Base-by-base conservation (phyloP, 2,888 invertebrate species). In the Noctua janthe region DNA sequence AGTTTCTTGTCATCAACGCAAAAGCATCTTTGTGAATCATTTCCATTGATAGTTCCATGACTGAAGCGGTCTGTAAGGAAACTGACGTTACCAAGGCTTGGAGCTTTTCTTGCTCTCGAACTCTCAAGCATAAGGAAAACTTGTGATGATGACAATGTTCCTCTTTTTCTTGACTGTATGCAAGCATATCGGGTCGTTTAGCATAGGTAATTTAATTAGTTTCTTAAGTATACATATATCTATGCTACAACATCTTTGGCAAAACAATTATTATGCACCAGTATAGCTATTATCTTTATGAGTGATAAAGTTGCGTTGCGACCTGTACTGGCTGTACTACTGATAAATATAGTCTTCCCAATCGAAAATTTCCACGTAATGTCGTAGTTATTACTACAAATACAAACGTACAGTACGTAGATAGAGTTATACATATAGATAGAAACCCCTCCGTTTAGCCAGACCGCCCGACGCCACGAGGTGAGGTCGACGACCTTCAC, bases 391-490 rank as follows among this genome's bases (percentile, higher is more conserved):
- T 62, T 47, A 54, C 47, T 80, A 59, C 7, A 67, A 23, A 56
- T 2, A 71, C 35, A 64, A 15, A 20, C 51, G 77, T 23, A 54
- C 23, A 35, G n/a, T 51, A 74, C 69, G 62, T 78, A 83, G 43
- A 47, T 8, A 69, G 23, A 69, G 23, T 71, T 39, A 47, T 73
- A 67, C 20, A 64, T 66, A 71, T 76, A 80, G 47, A 78, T 71
- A 74, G 75, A 62, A 20, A 70, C 72, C 56, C 80, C 51, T 49
- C 74, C 23, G 29, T 66, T 77, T 83, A 56, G 56, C 85, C 86
- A 92, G 92, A 92, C 92, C 70, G 81, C 84, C 76, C 87, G 92
- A 84, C 92, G 92, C 91, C 90, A 39, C 74, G 75, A 84, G 90
- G 85, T 87, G 83, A 89, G 87, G 81, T 82, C 78, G 69, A 20